Base-by-base conservation (phyloP, 2,888 invertebrate genomes). In the Cephus nigrinus region DNA sequence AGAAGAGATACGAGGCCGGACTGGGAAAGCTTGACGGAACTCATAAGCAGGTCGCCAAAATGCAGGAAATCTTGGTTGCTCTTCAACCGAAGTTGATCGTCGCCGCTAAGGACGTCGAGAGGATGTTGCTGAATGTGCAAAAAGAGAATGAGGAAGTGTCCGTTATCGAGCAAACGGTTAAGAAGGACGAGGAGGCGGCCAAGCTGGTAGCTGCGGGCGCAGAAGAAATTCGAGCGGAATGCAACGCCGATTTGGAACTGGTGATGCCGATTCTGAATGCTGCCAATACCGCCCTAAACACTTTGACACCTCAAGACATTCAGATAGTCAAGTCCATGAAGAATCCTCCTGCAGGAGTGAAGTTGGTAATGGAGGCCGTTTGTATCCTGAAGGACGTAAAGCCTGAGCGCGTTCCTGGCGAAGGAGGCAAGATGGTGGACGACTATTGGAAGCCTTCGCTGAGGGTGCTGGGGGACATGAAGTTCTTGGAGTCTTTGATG, bases 261-360 rank as follows among this genome's bases (percentile, higher is more conserved):
- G 98, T 98, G 0, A 94, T 98, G 93, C 98, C 98, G 0, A 97
- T 98, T 80, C 92, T 99, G 72, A 96, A 98, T 89, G 93, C 95
- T 0, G 98, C 99, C 0, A 92, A 98, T 75, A 95, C 95, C 0
- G 98, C 98, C 0, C 92, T 99, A 1, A 97, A 98, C 85, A 98
- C 98, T 0, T 93, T 99, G 35, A 98, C 98, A n/a, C 96, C 97
- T 0, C 95, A 95, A 80, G 99, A 98, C 89, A 97, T 99, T 83
- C 96, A 97, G n/a, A 95, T 98, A 82, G 96, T 99, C 73, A 98
- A 98, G 91, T 96, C 98, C 0, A 99, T 99, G 98, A 98, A 98
- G 92, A 97, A 96, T 92, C 99, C 99, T 0, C 98, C 98, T 0
- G 94, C 95, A 83, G 97, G 97, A 31, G 96, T 99, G 4, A 97